These are phyloP conservation scores for Erannis defoliaria DNA, from an alignment of 2,888 invertebrate genomes.

Conservation along the genomic window DNA sequence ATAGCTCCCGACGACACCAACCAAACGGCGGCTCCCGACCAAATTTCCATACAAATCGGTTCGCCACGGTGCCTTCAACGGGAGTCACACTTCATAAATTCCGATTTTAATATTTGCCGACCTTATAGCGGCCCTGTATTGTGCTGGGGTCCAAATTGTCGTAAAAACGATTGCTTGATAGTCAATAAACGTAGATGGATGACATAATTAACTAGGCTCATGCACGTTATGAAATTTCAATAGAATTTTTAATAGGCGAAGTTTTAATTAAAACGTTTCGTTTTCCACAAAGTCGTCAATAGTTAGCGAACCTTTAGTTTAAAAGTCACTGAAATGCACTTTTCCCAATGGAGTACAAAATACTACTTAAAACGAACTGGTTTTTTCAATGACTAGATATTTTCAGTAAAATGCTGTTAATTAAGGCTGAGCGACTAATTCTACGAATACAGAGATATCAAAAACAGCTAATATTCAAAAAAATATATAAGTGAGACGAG, in stretches of 20 bases:
- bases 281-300: constrained; percentile 10
- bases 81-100: constrained; percentile 82
- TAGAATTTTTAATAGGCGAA: constrained; percentile 20
- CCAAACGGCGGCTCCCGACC: constrained; percentile 50
- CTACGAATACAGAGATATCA: too few relatives aligned
- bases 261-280: constrained; percentile 26
- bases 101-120: constrained; percentile 78
- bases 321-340: constrained; percentile 6
- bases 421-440: too few relatives aligned
- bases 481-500: too few relatives aligned
- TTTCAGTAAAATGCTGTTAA: too few relatives aligned
- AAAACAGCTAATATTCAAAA: too few relatives aligned
- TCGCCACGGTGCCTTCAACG: constrained; percentile 63
- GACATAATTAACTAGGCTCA: constrained; percentile 10
- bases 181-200: constrained; percentile 27
- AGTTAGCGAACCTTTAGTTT: constrained; percentile 8
- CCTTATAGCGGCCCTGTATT: constrained; percentile 11
- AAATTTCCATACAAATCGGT: constrained; percentile 85
- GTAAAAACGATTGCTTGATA: constrained; percentile 31
- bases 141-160: constrained; percentile 45
- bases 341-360: too few relatives aligned
- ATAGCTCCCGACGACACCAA: constrained; percentile 65
- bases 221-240: constrained; percentile 4
- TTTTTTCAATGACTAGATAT: too few relatives aligned
- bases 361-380: too few relatives aligned